Conservation (phyloP, 2,113 vertebrate species). For the Phyllostomus hastatus region DNA sequence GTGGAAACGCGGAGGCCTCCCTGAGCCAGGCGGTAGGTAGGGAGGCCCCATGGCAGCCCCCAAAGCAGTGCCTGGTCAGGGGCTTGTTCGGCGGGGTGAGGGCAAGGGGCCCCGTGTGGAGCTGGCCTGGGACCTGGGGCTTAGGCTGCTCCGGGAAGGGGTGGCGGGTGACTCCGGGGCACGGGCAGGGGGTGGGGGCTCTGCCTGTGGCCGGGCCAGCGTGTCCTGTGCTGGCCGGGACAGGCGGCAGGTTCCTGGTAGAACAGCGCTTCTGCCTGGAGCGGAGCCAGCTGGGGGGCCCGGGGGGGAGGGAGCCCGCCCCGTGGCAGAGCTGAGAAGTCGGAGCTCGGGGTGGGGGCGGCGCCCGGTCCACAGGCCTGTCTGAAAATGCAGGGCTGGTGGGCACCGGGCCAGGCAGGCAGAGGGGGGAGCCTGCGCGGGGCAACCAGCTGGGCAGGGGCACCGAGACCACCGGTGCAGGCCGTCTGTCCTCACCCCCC, state of each 20-base stretch:
- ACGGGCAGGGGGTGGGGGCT: not conserved
- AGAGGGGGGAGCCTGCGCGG: too few species aligned
- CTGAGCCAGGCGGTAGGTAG: not conserved
- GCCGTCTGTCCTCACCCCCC: too few species aligned
- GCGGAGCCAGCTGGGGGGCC: not conserved
- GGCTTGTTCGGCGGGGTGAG: not conserved
- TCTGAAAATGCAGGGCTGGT: too few species aligned
- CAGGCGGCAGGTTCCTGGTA: not conserved
- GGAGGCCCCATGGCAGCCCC: not conserved
- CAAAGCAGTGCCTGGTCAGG: not conserved
- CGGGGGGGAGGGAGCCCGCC: too few species aligned
- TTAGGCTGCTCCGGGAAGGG: not conserved
- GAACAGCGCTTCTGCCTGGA: not conserved
- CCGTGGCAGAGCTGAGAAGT: too few species aligned
- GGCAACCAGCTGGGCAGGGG: too few species aligned
- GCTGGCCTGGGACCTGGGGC: not conserved
- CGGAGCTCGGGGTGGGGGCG: too few species aligned
- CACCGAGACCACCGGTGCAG: fast-evolving
- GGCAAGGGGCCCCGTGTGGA: not conserved
- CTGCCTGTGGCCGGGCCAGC: not conserved
- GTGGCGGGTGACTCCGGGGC: not conserved
- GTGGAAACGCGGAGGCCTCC: not conserved
- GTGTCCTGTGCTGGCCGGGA: not conserved
- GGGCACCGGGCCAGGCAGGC: too few species aligned
- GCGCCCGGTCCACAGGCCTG: too few species aligned